A percentile compares a stretch with the other conserved stretches of the same genome.
phyloP scores from a whole-genome alignment of 2,797 vertebrate genomes.

The Notoglanidium macrostoma region DNA sequence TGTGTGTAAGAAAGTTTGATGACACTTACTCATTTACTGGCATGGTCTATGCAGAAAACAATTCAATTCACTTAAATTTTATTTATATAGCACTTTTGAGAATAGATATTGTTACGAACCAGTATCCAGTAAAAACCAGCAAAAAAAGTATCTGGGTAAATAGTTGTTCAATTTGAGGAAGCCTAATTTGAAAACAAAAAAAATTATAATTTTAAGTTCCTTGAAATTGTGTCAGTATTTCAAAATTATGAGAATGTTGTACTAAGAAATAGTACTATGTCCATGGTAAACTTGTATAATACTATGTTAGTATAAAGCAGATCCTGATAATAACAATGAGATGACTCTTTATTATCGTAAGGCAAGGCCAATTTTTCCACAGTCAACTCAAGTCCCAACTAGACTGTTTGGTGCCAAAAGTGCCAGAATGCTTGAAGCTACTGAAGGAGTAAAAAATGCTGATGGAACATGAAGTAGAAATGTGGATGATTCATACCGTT shows the following conservation, averaged over 20 bases:
- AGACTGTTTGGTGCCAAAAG: not conserved
- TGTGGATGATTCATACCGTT: not conserved
- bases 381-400: not conserved
- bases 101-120: not conserved
- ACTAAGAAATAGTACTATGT: not conserved
- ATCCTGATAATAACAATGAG: not conserved
- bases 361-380: not conserved
- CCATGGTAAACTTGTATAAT: not conserved
- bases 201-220: not conserved
- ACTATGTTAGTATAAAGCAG: not conserved
- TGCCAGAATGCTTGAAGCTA: no score
- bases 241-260: not conserved
- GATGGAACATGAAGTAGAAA: not conserved
- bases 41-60: not conserved
- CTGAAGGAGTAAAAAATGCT: no score
- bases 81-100: not conserved
- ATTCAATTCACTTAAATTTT: not conserved
- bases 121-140: not conserved
- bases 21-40: not conserved
- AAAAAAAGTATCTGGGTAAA: not conserved
- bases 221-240: not conserved
- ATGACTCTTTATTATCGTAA: not conserved
- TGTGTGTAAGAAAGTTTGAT: not conserved
- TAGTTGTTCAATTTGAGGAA: not conserved
- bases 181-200: not conserved